A percentile compares a stretch with the other conserved stretches of the same genome.
phyloP scores from a whole-genome alignment of 2,113 vertebrate genomes.

The Colaptes auratus region DNA sequence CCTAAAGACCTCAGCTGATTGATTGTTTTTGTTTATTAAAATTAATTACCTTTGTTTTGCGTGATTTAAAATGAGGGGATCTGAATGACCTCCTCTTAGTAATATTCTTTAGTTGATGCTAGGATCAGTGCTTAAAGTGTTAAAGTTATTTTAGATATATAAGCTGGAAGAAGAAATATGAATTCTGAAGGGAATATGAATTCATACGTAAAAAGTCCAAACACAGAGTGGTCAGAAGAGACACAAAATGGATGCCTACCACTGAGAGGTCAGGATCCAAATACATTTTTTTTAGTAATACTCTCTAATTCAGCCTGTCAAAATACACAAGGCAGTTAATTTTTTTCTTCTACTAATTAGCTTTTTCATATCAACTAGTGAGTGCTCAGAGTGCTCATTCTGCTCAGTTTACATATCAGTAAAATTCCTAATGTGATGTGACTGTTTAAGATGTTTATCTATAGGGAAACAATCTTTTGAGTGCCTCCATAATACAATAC shows the following conservation, averaged over 20 bases:
- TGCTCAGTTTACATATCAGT: background rate
- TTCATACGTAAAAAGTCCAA: background rate
- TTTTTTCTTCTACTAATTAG: background rate
- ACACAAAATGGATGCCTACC: background rate
- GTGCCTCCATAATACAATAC: background rate
- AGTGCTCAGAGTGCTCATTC: background rate
- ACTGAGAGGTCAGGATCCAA: background rate
- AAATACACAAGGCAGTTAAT: background rate
- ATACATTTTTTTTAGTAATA: background rate
- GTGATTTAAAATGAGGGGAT: background rate
- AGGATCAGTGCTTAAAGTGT: background rate
- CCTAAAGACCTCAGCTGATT: constrained; percentile 14
- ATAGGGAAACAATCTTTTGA: background rate
- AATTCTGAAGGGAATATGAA: background rate
- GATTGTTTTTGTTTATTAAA: background rate
- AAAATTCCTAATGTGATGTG: background rate
- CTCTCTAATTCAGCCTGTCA: background rate
- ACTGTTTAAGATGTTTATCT: background rate
- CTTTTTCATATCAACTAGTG: background rate
- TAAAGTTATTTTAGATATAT: background rate
- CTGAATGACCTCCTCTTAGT: background rate
- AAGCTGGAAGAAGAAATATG: background rate
- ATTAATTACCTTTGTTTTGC: background rate
- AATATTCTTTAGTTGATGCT: background rate
- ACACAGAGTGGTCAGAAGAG: background rate